Conservation (phyloP, 2,113 vertebrate species). For the Ovibos moschatus region DNA sequence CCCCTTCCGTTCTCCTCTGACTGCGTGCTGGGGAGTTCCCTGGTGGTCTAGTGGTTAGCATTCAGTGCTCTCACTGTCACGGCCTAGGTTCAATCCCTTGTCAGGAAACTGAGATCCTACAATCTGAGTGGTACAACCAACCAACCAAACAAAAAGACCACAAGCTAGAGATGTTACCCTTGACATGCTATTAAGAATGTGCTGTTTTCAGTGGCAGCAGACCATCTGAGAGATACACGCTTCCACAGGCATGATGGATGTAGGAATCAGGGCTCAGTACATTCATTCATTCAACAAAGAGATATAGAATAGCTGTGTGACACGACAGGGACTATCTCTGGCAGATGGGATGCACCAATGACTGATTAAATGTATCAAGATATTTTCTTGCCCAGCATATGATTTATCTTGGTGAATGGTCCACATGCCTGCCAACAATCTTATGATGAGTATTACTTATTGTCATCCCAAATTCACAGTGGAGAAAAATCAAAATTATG, state of each 20-base stretch:
- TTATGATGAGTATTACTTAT: not conserved
- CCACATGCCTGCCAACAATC: not conserved
- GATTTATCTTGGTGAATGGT: not conserved
- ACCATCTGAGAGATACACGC: not conserved
- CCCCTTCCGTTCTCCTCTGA: not conserved
- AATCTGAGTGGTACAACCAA: not conserved
- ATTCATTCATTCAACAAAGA: not conserved
- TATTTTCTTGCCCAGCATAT: not conserved
- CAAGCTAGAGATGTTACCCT: not conserved
- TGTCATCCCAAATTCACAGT: not conserved
- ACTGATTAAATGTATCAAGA: not conserved
- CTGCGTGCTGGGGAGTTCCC: not conserved
- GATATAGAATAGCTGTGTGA: not conserved
- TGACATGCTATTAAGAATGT: not conserved
- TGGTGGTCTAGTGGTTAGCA: not conserved
- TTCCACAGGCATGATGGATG: not conserved
- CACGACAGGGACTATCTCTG: not conserved
- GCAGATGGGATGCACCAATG: not conserved
- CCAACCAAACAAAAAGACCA: not conserved
- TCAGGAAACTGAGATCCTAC: not conserved
- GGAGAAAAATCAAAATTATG: not conserved
- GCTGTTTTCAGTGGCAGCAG: not conserved
- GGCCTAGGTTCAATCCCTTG: not conserved
- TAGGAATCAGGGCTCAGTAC: not conserved
- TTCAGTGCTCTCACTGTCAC: not conserved